Evolutionary conservation across 2,113 vertebrate species (phyloP).

Genomic region (Marmota monax): DNA sequence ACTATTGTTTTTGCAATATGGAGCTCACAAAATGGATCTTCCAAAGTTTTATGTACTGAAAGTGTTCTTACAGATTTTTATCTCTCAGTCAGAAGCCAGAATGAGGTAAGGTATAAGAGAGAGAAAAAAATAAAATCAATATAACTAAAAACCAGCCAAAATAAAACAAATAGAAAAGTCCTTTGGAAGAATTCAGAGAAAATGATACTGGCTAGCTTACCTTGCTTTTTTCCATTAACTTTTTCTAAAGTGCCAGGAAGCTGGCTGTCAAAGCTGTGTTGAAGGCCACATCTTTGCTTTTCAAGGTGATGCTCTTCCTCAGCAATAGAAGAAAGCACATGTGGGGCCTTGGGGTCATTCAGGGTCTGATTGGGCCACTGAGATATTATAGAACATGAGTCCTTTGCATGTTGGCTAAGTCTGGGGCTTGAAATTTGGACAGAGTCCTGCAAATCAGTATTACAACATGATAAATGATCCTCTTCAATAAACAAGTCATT

Average conservation of each 20-base stretch:
- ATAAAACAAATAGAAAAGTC: conserved; percentile 37
- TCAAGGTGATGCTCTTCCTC: conserved; percentile 87
- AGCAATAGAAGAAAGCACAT: conserved; percentile 86
- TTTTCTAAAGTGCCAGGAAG: conserved; percentile 78
- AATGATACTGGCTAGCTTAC: conserved; percentile 81
- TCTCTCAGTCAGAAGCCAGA: conserved; percentile 63
- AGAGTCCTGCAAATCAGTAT: conserved; percentile 68
- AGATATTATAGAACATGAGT: conserved; percentile 51
- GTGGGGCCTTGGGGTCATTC: conserved; percentile 69
- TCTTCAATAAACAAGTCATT: conserved; percentile 75
- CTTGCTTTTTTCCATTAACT: conserved; percentile 80
- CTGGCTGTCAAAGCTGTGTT: conserved; percentile 69
- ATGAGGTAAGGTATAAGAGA: conserved; percentile 49
- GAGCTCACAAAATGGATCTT: conserved; percentile 32
- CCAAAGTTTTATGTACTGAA: conserved; percentile 1
- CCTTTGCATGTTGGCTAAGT: conserved; percentile 62
- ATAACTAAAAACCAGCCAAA: conserved; percentile 73
- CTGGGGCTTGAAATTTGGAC: conserved; percentile 37
- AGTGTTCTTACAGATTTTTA: conserved; percentile 34
- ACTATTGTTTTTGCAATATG: conserved; percentile 70
- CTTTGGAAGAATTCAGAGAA: conserved; percentile 52
- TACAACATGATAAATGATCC: conserved; percentile 54
- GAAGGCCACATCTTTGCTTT: conserved; percentile 60
- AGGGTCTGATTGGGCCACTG: conserved; percentile 68
- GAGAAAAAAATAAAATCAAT: conserved; percentile 45